These are phyloP conservation scores for Mystacornis crossleyi DNA, from an alignment of 2,113 vertebrate genomes.

Conservation along the genomic window DNA sequence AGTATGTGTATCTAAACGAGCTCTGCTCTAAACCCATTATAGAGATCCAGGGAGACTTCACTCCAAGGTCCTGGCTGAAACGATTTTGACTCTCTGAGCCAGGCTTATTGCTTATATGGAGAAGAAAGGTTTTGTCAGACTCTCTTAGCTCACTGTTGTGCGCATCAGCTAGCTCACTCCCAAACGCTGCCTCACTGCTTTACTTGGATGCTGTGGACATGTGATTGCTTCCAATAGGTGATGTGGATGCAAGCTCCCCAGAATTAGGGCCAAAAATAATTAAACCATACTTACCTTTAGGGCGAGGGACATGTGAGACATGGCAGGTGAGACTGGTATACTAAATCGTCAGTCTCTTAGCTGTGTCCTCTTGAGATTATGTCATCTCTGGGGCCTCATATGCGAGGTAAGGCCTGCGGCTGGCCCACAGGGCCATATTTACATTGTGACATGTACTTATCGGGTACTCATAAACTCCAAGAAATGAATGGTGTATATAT, in stretches of 20 bases:
- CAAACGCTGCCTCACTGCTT: neutral
- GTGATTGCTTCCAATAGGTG: neutral
- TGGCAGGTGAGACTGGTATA: neutral
- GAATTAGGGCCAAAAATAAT: neutral
- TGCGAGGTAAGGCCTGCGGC: neutral
- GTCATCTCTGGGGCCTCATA: neutral
- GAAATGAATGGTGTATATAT: neutral
- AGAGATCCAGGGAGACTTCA: neutral
- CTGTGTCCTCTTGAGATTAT: neutral
- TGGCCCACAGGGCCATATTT: neutral
- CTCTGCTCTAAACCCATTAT: neutral
- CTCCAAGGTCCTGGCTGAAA: neutral
- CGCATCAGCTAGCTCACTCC: neutral
- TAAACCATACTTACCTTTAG: neutral
- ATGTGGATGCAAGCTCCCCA: neutral
- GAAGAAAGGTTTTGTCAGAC: neutral
- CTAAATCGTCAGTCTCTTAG: neutral
- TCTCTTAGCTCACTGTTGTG: neutral
- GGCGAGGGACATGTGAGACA: neutral
- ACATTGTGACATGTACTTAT: neutral
- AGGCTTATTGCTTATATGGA: neutral
- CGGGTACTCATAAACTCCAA: neutral
- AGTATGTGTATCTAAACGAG: neutral
- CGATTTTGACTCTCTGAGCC: neutral
- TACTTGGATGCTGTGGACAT: neutral